These are phyloP conservation scores for Falco punctatus DNA, from an alignment of 2,113 vertebrate species.

Conservation along the genomic window DNA sequence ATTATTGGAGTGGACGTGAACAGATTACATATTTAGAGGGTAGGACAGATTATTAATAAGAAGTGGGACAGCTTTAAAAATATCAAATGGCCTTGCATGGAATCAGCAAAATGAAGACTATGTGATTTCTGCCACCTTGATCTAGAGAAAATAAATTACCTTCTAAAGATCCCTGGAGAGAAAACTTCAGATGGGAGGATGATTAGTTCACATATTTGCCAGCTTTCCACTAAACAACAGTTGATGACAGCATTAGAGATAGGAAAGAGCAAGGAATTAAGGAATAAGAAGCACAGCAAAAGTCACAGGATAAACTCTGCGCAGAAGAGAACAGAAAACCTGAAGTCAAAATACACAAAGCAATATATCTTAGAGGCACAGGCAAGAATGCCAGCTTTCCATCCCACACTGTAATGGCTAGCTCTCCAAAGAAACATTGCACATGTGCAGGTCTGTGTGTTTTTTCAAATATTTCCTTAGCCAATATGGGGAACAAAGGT, in stretches of 20 bases:
- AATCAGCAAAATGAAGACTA: not conserved
- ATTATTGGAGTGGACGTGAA: not conserved
- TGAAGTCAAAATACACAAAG: not conserved
- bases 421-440: not conserved
- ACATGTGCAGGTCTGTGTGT: fast-evolving
- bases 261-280: slow-evolving; percentile 1
- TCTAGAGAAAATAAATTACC: not conserved
- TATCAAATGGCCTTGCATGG: not conserved
- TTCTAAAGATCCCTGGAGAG: slow-evolving; percentile 11
- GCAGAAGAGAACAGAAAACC: not conserved
- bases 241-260: not conserved
- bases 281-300: not conserved
- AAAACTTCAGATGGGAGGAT: not conserved
- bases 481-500: not conserved
- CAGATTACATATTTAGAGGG: not conserved
- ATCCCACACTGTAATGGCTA: not conserved
- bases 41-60: not conserved
- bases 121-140: not conserved
- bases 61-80: not conserved
- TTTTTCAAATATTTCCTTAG: not conserved
- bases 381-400: not conserved
- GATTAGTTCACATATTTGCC: slow-evolving; percentile 4
- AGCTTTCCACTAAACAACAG: slow-evolving; percentile 19
- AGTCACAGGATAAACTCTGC: not conserved
- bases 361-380: not conserved